phyloP scores from a whole-genome alignment of 1,140 invertebrate genomes.

The Spodoptera litura region DNA sequence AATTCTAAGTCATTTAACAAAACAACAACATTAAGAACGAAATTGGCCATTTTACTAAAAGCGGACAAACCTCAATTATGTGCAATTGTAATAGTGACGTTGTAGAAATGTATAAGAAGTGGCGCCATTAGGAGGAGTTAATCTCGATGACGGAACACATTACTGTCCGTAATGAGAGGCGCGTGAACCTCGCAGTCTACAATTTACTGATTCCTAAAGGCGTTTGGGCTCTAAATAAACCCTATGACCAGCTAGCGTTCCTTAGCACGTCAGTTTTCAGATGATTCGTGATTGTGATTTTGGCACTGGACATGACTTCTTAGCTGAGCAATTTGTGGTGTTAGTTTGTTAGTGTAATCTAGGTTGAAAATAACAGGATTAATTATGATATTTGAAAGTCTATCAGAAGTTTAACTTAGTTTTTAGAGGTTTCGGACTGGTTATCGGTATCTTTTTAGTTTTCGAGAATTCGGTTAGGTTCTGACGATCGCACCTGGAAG shows the following conservation, averaged over 20 bases:
- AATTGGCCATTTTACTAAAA: conserved; percentile 84
- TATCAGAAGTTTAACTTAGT: too few relatives aligned
- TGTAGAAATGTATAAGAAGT: conserved; percentile 77
- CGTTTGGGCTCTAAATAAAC: conserved; percentile 60
- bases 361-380: too few relatives aligned
- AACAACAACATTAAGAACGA: conserved; percentile 70
- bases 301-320: too few relatives aligned
- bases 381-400: too few relatives aligned
- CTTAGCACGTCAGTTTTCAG: neutral
- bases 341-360: too few relatives aligned
- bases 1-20: conserved; percentile 58
- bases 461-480: too few relatives aligned
- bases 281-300: too few relatives aligned
- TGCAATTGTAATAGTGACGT: conserved; percentile 82
- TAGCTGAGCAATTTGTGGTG: too few relatives aligned
- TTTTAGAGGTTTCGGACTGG: too few relatives aligned
- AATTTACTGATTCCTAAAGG: conserved; percentile 82
- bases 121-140: conserved; percentile 79
- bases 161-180: conserved; percentile 78
- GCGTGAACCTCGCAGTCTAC: conserved; percentile 76
- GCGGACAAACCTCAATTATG: conserved; percentile 82
- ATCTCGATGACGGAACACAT: conserved; percentile 85
- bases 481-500: too few relatives aligned
- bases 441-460: too few relatives aligned
- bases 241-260: conserved; percentile 6